Evolutionary conservation across 2,888 invertebrate genomes (phyloP), one percentile per base, ranked within the genome.

Genomic region (Formica aserva): DNA sequence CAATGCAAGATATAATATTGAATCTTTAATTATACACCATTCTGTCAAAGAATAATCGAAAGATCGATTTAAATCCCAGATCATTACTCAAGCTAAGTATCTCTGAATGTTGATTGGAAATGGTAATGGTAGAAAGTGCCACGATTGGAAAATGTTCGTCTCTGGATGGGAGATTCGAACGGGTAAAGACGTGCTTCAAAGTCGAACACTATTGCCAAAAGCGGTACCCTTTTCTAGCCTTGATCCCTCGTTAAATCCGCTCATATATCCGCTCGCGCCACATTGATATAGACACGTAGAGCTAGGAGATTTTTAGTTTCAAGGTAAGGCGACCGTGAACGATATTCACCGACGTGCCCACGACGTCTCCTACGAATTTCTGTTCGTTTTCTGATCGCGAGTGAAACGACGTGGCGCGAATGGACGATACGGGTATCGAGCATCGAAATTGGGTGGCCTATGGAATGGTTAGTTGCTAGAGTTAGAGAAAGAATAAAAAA

Each of bases 341-440:
- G 82, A 85, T 78, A 65, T 78, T 41, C 71, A 15, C 82, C 52
- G 60, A 69, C 67, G 62, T 75, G 63, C 32, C 65, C 32, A 22
- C 65, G 55, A 63, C 57, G 67, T 69, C 52, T 82, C 41, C 52
- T 45, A 9, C 41, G 48, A 80, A 72, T 82, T 86, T 83, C 84
- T 66, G 65, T 66, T 80, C 72, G 67, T 84, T 88, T 86, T 88
- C 77, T 45, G 76, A 76, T 48, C 66, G 66, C 57, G 66, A 57
- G 48, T 60, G 38, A 76, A 83, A 55, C 45, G 55, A 52, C 22
- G 48, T 65, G 74, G 52, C 9, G 45, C 75, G 75, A 85, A 67
- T 78, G 65, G 60, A 32, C 66, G 66, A 85, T 45, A 82, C 45
- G 67, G 82, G 35, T 77, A 78, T 86, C 77, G 67, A 86, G 57